Base-by-base conservation (phyloP, 2,113 vertebrate species). In the Gracilinanus agilis region DNA sequence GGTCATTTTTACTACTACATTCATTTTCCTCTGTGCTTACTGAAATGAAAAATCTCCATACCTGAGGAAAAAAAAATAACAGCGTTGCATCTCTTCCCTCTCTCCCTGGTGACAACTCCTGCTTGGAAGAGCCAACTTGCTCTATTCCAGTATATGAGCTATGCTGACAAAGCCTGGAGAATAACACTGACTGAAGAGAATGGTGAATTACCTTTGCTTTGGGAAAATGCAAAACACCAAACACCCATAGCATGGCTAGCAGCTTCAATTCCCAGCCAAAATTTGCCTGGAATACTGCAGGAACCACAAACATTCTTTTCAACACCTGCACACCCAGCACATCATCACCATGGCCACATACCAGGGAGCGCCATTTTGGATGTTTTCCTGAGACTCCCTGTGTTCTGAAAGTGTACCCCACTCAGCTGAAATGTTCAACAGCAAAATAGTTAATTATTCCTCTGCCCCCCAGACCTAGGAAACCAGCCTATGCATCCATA, bases 31-130 rank as follows among this genome's bases (percentile, higher is more conserved):
- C 88, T 88, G 27, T 92, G 8, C 49, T 96, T 94, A 96, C 8
- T 13, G 29, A 96, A 96, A 95, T 88, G 25, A 96, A 95, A 90
- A 97, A 92, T 92, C 56, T 19, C 44, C 94, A 27, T 55, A 94
- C 13, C 27, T 92, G 1, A 93, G 58, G 25, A 93, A 95, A 92
- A 27, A 49, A 94, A 95, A 91, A 27, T 53, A 94, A 90, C 40
- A 97, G 95, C 25, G 16, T 94, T 90, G 55, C 10, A 88, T 88
- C 23, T 94, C 92, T 56, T 91, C 10, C 0, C 29, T 90, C 25
- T 29, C 11, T 96, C 90, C 93, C 49, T 94, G 3, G 29, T 93
- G 94, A 95, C 90, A 96, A 95, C 90, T 97, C 58, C 40, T 95
- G 90, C 23, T 54, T 0, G 0, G 9, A 95, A 93, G 90, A 54